Conservation (phyloP, 2,797 vertebrate genomes). For the Sarcoramphus papa region DNA sequence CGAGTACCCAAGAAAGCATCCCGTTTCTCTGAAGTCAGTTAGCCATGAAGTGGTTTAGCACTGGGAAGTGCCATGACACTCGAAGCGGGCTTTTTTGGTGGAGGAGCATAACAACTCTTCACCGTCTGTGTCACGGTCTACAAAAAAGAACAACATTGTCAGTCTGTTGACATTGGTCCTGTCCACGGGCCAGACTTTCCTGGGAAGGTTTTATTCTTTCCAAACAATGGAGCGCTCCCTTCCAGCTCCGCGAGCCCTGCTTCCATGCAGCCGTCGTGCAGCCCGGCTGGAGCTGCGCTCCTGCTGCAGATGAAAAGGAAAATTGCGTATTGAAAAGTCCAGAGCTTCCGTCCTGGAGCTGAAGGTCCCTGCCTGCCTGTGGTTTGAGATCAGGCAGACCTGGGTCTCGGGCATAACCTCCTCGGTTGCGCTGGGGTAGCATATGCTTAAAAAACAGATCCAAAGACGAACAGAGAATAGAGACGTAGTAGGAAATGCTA, state of each 20-base stretch:
- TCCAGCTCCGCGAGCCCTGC: background rate
- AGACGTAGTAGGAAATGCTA: background rate
- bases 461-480: background rate
- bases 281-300: slow-evolving; percentile 19
- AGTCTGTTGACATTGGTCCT: slow-evolving; percentile 56
- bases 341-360: background rate
- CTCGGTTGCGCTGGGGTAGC: background rate
- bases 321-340: background rate
- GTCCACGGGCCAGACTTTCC: slow-evolving; percentile 50
- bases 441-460: background rate
- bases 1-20: background rate
- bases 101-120: background rate
- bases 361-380: background rate
- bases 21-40: background rate
- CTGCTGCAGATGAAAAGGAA: slow-evolving; percentile 7
- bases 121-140: background rate
- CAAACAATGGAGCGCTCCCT: slow-evolving; percentile 49
- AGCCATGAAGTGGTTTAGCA: background rate
- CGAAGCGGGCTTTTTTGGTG: background rate
- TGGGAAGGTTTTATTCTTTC: slow-evolving; percentile 60
- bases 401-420: background rate
- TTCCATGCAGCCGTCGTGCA: slow-evolving; percentile 2
- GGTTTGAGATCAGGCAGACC: background rate
- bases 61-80: background rate
- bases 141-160: slow-evolving; percentile 48